Evolutionary conservation across 2,797 vertebrate genomes (phyloP), one percentile per base, ranked within the genome.

Genomic region (Saxicola maurus): DNA sequence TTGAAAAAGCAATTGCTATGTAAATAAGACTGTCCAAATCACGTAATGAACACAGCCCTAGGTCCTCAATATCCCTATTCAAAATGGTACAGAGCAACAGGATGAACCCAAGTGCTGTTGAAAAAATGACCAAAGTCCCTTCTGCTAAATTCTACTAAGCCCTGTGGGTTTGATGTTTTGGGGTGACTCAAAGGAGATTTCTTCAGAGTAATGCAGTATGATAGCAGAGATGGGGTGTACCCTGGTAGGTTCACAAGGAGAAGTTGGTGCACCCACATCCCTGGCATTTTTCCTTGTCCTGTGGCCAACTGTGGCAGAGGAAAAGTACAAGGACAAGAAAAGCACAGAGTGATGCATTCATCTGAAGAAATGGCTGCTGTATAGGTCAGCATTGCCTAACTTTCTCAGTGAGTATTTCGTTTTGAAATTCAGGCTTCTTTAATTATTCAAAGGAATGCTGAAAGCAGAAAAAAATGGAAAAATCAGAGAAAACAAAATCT

Each of bases 381-480:
- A 43, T 18, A 75, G 15, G 27, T 64, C 61, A 82, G 18, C 40
- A 80, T 8, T 73, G 20, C 6, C 24, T 65, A 61, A 65, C 46
- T 68, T 89, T 71, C 51, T 78, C 51, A 46, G 19, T 1, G 0
- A 52, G 5, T 28, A 52, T 40, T 82, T 85, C 25, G 25, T 51
- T 90, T 77, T 45, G 43, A 82, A 89, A 72, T 85, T 67, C 68
- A n/a, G 53, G 55, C 14, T 61, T 77, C 72, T 79, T 49, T 68
- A 85, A 38, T 72, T 17, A 77, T 51, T 89, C 57, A 82, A 82
- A 74, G 76, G 65, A 84, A 90, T 61, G 55, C 10, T 80, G 61
- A 90, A 93, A 91, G 38, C 42, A 85, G 48, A 93, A 55, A 89
- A 74, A 7, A 82, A 89, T 40, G 65, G 73, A 71, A 94, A 88